Base-by-base conservation (phyloP, 2,113 vertebrate species). In the Enhydra lutris region DNA sequence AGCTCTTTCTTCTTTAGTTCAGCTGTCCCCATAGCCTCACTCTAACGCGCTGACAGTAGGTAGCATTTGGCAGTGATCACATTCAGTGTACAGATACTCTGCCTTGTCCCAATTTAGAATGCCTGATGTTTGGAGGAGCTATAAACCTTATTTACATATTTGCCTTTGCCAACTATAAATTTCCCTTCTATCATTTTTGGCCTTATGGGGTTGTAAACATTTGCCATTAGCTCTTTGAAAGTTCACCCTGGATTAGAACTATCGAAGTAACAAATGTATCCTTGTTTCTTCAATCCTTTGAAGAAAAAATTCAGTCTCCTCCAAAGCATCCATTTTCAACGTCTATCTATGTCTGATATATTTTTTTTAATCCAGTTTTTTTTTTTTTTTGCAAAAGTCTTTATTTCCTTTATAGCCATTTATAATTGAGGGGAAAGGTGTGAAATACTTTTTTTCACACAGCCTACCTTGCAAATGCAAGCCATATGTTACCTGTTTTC, bases 121-220 rank as follows among this genome's bases (percentile, higher is more conserved):
- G 67, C 47, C 79, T 96, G 80, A 81, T 94, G 97, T 96, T 96
- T 80, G 81, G 23, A 95, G 55, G 67, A 74, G 92, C 96, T 86
- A 18, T 91, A 91, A 97, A 86, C 90, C 88, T 96, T 89, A 97
- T 97, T 98, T 97, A 97, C 98, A 96, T 98, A 89, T 93, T 82
- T 95, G 80, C 96, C 90, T 97, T 95, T 93, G 95, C 90, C 95
- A 96, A 89, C 88, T 94, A 81, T 96, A 95, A 97, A 97, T 98
- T 96, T 97, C 81, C 90, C 92, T 97, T 98, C 94, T 91, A 97
- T 96, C 1, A 0, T 57, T 69, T 52, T 95, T 86, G 97, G 95
- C 96, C 84, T 97, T 80, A 79, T 92, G 92, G 84, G 92, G 59
- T 81, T 61, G 23, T 97, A 96, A 97, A 96, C 94, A 92, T 89